Base-by-base conservation (phyloP, 2,888 invertebrate genomes). In the Drosophila kuntzei region DNA sequence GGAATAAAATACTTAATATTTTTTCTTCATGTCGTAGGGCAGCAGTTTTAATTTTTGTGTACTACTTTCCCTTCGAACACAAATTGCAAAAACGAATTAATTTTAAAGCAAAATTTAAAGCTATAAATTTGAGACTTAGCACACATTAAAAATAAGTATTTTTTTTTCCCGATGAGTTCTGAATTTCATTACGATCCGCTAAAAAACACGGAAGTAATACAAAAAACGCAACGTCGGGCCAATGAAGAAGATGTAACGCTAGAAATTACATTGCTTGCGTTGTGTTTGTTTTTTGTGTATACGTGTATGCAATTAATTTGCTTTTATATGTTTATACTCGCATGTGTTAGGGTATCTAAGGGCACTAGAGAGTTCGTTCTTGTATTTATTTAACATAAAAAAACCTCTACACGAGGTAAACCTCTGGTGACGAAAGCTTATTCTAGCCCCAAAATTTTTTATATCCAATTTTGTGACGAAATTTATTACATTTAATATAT, bases 141-240 rank as follows among this genome's bases (percentile, higher is more conserved):
- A 34, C 2, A 34, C 7, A n/a, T n/a, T n/a, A n/a, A 2, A 34
- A 34, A n/a, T 6, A 34, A 34, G 34, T 7, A 34, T 34, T 34
- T 7, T 34, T 7, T 34, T 5, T 34, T 5, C 34, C 34, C n/a
- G n/a, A n/a, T n/a, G n/a, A n/a, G n/a, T n/a, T n/a, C 34, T 7
- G 2, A n/a, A 5, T 7, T 34, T 34, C 7, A 34, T 34, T 7
- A 34, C 34, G n/a, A 34, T 34, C 34, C 34, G 6, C n/a, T 34
- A n/a, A 34, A n/a, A 34, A 34, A 34, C n/a, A 34, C n/a, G 34
- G 34, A 34, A 34, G 34, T 34, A n/a, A 34, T 34, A n/a, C 34
- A 34, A 29, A 32, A 34, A 34, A 34, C n/a, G 2, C 34, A 34
- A n/a, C n/a, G 6, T 34, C n/a, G n/a, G 2, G n/a, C n/a, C 34